Conservation (phyloP, 1,140 invertebrate genomes). For the Sarcophaga bullata region DNA sequence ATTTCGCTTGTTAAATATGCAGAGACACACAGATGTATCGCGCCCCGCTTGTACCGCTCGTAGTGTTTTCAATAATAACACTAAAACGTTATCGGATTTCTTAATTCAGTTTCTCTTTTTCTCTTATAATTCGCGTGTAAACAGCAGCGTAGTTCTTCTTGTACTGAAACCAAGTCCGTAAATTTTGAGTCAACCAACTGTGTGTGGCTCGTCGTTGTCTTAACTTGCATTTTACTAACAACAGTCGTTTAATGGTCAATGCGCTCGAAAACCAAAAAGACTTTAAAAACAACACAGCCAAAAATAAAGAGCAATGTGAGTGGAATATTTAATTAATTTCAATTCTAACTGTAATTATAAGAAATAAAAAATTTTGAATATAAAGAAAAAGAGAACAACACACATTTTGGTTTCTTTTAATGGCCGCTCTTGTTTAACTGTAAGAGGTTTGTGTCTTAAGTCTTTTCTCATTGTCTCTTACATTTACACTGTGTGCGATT, state of each 20-base stretch:
- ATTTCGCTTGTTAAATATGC: conserved; percentile 1
- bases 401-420: too few species aligned
- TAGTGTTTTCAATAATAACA: too few species aligned
- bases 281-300: neutral
- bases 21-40: neutral
- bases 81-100: neutral
- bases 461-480: too few species aligned
- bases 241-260: neutral
- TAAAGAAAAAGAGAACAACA: too few species aligned
- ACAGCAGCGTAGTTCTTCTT: conserved; percentile 35
- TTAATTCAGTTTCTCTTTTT: neutral
- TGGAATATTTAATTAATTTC: conserved; percentile 3
- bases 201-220: neutral
- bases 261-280: neutral
- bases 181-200: neutral
- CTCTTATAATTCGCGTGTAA: conserved; percentile 14
- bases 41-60: conserved; percentile 2
- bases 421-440: too few species aligned
- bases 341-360: conserved; percentile 6
- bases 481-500: too few species aligned
- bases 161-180: conserved; percentile 14
- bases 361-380: neutral
- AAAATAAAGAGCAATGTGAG: neutral
- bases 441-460: too few species aligned
- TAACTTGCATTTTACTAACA: neutral